These are phyloP conservation scores for Peromyscus californicus DNA, from an alignment of 2,113 vertebrate genomes.

Conservation along the genomic window DNA sequence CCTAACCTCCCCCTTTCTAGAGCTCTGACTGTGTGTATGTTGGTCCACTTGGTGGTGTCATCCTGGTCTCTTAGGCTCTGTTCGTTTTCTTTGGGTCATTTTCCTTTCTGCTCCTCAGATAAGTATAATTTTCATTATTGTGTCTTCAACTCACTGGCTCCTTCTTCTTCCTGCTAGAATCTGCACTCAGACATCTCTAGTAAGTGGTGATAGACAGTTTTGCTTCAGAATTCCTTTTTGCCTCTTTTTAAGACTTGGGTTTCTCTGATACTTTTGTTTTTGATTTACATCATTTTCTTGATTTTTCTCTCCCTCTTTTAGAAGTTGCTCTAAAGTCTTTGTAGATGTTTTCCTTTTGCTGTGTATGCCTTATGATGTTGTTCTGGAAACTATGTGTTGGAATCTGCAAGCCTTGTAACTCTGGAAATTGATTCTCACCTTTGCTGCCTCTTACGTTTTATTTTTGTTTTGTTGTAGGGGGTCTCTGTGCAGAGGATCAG, in stretches of 20 bases:
- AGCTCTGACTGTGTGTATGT: background rate
- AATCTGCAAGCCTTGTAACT: background rate
- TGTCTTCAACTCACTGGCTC: background rate
- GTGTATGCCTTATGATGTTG: background rate
- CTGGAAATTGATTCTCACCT: background rate
- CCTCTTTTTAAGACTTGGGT: background rate
- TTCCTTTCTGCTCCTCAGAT: background rate
- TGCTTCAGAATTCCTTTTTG: background rate
- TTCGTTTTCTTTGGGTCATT: background rate
- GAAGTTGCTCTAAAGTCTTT: background rate
- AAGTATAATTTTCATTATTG: too few relatives aligned
- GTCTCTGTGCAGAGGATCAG: background rate
- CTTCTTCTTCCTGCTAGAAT: background rate
- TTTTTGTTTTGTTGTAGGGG: background rate
- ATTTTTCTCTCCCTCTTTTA: background rate
- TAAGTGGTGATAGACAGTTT: background rate
- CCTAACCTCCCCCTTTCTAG: too few relatives aligned
- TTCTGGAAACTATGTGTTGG: background rate
- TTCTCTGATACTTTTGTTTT: background rate
- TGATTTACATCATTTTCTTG: background rate
- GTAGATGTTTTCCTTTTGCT: background rate
- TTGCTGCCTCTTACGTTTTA: background rate
- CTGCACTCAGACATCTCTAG: rapidly evolving
- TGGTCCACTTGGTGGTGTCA: background rate
- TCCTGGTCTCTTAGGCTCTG: background rate